These are phyloP conservation scores for Galleria mellonella DNA, from an alignment of 1,140 invertebrate genomes.

Conservation along the genomic window DNA sequence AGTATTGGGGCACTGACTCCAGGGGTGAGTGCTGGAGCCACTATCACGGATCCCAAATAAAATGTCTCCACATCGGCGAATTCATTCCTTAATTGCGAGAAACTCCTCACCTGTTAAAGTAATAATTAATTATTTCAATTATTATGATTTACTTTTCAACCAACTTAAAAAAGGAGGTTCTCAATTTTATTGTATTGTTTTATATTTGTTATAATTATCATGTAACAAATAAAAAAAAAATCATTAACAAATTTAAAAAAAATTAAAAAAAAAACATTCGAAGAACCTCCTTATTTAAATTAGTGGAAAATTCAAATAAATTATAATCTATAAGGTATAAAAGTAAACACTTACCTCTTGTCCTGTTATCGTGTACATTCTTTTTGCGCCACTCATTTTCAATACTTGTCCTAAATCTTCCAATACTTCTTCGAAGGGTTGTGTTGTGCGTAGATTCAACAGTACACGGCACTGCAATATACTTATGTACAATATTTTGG, in stretches of 20 bases:
- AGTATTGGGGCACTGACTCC: constrained; percentile 47
- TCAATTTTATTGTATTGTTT: too few species aligned
- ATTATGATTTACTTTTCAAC: neutral
- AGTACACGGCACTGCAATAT: constrained; percentile 87
- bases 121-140: neutral
- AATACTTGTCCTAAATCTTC: constrained; percentile 94
- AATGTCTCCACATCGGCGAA: constrained; percentile 94
- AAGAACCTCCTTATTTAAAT: too few species aligned
- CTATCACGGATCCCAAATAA: constrained; percentile 82
- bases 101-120: constrained; percentile 84
- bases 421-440: constrained; percentile 96
- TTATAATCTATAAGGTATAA: too few species aligned
- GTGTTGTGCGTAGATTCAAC: constrained; percentile 92
- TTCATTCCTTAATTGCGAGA: constrained; percentile 92
- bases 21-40: constrained; percentile 49
- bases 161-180: too few species aligned
- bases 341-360: constrained; percentile 81
- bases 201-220: too few species aligned
- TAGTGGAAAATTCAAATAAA: too few species aligned
- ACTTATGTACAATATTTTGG: neutral
- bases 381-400: constrained; percentile 91
- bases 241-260: too few species aligned
- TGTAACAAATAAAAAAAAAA: too few species aligned
- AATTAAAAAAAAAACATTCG: too few species aligned
- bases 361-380: constrained; percentile 92